A percentile compares a stretch with the other conserved stretches of the same genome.
These are phyloP conservation scores for Heliopora coerulea DNA, from an alignment of 92 coral and sea anemone species.

Conservation along the genomic window DNA sequence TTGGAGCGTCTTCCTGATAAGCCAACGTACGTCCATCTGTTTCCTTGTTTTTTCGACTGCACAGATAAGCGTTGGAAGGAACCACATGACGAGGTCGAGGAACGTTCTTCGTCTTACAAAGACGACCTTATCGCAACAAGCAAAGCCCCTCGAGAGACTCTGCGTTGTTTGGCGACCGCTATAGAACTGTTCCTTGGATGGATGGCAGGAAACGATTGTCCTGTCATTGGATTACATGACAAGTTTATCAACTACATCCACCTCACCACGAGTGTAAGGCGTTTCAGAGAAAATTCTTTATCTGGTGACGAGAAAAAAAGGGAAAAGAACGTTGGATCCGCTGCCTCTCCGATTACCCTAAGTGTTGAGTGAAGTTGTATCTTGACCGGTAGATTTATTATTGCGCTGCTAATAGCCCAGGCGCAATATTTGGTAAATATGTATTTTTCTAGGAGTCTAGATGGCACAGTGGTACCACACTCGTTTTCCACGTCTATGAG, in stretches of 20 bases:
- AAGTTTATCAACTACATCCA: constrained; percentile 19
- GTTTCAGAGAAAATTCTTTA: neutral
- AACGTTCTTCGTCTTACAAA: constrained; percentile 1
- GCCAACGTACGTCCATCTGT: constrained; percentile 74
- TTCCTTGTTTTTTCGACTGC: constrained; percentile 60
- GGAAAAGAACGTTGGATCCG: no score
- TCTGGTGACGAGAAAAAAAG: neutral
- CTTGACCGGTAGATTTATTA: no score
- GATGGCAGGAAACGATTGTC: constrained; percentile 3
- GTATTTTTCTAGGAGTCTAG: no score
- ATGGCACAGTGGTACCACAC: no score
- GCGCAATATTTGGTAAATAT: no score
- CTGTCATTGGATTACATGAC: constrained; percentile 20
- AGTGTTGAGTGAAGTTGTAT: no score
- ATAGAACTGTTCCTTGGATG: neutral
- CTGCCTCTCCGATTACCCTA: neutral
- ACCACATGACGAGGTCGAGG: neutral
- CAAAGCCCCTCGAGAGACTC: constrained; percentile 6
- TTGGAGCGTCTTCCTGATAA: constrained; percentile 59
- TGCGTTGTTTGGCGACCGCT: neutral
- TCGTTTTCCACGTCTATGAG: no score
- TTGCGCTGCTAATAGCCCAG: no score
- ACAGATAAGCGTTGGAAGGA: constrained; percentile 18
- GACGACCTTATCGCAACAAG: neutral
- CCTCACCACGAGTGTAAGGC: neutral